phyloP scores from a whole-genome alignment of 1,140 invertebrate species.

The Temnothorax longispinosus region DNA sequence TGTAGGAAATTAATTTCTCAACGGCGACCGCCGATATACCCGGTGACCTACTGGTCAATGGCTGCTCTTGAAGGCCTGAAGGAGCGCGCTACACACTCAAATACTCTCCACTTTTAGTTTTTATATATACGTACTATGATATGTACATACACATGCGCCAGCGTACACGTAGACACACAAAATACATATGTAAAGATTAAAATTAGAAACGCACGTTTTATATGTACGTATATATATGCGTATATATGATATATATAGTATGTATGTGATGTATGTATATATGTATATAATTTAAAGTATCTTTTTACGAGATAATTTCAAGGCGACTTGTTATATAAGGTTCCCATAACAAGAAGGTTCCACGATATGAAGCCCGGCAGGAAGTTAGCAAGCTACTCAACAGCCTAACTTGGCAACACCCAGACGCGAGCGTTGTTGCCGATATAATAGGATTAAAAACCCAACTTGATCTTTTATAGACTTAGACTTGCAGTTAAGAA shows the following conservation, averaged over 20 bases:
- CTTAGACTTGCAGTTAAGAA: not conserved
- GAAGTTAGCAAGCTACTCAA: constrained; percentile 36
- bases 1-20: constrained; percentile 74
- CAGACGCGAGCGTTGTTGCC: not conserved
- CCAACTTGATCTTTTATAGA: not conserved
- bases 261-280: not conserved
- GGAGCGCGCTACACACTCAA: not conserved
- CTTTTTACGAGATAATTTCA: constrained; percentile 16
- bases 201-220: not conserved
- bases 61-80: not conserved
- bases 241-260: not conserved
- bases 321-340: constrained; percentile 10
- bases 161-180: not conserved
- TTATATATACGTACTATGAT: not conserved
- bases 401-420: constrained; percentile 17
- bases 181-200: not conserved
- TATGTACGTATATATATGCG: not conserved
- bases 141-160: not conserved
- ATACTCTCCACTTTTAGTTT: not conserved
- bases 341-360: constrained; percentile 7
- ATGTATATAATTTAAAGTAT: not conserved
- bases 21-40: constrained; percentile 60
- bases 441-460: constrained; percentile 36
- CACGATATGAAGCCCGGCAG: constrained; percentile 20
- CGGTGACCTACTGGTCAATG: not conserved